Base-by-base conservation (phyloP, 2,888 invertebrate genomes). In the Zele albiditarsus region DNA sequence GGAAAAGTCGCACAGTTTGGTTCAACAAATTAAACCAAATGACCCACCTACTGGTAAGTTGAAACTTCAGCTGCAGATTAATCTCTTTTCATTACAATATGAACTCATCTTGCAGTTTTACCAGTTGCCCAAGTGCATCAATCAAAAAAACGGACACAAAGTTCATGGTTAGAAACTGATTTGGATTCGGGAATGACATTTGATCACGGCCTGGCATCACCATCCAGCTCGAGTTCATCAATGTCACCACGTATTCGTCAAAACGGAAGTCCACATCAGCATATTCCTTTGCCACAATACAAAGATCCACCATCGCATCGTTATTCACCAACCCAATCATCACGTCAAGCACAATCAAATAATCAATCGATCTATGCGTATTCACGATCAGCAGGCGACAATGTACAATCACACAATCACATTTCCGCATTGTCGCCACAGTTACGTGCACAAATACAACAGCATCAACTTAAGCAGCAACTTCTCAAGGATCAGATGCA, bases 121-220 rank as follows among this genome's bases (percentile, higher is more conserved):
- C 66, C 79, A 84, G 85, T 84, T 27, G 83, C 85, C 0, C 86
- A 86, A 72, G 82, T 86, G 2, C 86, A 86, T 27, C 78, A 89
- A 71, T 87, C 89, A 42, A 93, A 92, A 83, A 93, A 92, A 82
- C 91, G 92, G 72, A 91, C 93, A 23, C 93, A 92, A 65, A 94
- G 94, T 2, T 93, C 94, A 0, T 97, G 97, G 95, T 92, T 95
- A 73, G 97, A 97, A 90, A 97, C 97, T 0, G 97, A 98, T 89
- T 90, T 98, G 33, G 97, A 97, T 88, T 94, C 95, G 0, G 94
- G 95, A 85, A 92, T 93, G 76, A 94, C 94, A 0, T 91, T 93
- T 70, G 96, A 97, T 86, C 94, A 94, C 81, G 94, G 93, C 3
- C 89, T 92, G 42, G 92, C 89, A 60, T 90, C 90, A 67, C 83